These are phyloP conservation scores for Apis cerana DNA, from an alignment of 1,140 invertebrate genomes.

Conservation along the genomic window DNA sequence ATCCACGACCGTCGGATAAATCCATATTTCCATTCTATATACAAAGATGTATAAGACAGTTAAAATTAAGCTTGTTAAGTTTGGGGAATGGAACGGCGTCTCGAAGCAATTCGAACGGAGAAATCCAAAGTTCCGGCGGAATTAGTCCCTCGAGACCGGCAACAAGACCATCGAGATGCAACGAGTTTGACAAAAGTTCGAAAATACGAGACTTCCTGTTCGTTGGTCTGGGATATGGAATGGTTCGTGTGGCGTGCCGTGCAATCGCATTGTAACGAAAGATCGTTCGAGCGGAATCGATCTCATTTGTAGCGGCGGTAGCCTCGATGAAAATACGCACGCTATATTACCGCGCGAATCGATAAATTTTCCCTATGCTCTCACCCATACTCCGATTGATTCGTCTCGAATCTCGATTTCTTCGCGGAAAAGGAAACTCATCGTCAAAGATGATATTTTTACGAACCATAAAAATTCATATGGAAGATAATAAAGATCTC, in stretches of 20 bases:
- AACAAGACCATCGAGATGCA: slow-evolving; percentile 13
- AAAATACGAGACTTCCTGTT: slow-evolving; percentile 27
- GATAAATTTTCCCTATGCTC: slow-evolving; percentile 22
- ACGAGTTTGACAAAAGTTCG: slow-evolving; percentile 40
- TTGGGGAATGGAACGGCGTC: not conserved
- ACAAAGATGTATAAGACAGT: not conserved
- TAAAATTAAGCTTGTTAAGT: not conserved
- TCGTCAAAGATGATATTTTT: not conserved
- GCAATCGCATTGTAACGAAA: slow-evolving; percentile 39
- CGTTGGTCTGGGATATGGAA: not conserved
- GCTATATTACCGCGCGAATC: slow-evolving; percentile 12
- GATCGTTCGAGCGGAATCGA: slow-evolving; percentile 41
- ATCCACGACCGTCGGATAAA: not conserved
- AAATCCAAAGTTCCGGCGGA: not conserved
- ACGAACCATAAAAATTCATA: too few species aligned
- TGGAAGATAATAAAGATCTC: too few species aligned
- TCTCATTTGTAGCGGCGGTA: slow-evolving; percentile 38
- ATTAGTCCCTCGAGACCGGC: slow-evolving; percentile 1
- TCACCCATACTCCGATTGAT: not conserved
- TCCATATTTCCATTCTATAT: not conserved
- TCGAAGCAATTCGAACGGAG: not conserved
- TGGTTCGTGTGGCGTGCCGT: not conserved
- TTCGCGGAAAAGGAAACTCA: not conserved
- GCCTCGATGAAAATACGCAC: slow-evolving; percentile 19
- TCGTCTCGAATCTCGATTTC: not conserved